Conservation (phyloP, 2,888 invertebrate genomes). For the Drosophila borborema region DNA sequence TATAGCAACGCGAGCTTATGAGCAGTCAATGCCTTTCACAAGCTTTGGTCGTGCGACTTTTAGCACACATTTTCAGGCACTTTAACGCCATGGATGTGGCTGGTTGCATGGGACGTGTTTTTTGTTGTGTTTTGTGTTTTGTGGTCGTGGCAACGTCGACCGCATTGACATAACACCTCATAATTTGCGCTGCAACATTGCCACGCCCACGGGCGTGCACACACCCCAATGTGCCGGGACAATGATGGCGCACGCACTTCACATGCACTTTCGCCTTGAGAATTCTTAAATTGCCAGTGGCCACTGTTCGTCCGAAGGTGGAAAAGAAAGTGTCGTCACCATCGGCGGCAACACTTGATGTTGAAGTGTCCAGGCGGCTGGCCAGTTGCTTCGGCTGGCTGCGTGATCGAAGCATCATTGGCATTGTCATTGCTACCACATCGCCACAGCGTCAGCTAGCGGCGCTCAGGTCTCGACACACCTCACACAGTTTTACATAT, state of each 20-base stretch:
- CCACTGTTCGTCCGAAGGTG: constrained; percentile 27
- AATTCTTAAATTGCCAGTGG: constrained; percentile 73
- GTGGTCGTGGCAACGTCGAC: constrained; percentile 39
- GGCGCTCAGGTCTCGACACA: constrained; percentile 60
- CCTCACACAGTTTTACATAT: constrained; percentile 69
- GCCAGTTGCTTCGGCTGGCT: neutral
- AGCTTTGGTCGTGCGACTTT: constrained; percentile 75
- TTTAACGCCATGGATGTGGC: constrained; percentile 55
- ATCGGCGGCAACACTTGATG: constrained; percentile 60
- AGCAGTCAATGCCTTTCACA: constrained; percentile 67
- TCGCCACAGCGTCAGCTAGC: constrained; percentile 36
- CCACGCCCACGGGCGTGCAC: constrained; percentile 62
- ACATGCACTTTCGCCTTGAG: constrained; percentile 76
- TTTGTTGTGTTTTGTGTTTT: constrained; percentile 18
- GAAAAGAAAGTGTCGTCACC: constrained; percentile 78
- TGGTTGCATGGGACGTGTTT: constrained; percentile 19
- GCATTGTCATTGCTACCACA: constrained; percentile 58
- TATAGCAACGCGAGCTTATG: constrained; percentile 54
- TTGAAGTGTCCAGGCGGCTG: constrained; percentile 6
- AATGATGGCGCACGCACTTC: constrained; percentile 50
- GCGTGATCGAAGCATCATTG: constrained; percentile 28
- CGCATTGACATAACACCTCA: constrained; percentile 79
- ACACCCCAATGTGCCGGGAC: constrained; percentile 38
- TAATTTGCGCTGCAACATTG: constrained; percentile 74
- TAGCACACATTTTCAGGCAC: constrained; percentile 74